Percentiles rank a stretch among this genome's conserved stretches.
Conservation (phyloP, 2,113 vertebrate species). For the Ceyx melanurus region DNA sequence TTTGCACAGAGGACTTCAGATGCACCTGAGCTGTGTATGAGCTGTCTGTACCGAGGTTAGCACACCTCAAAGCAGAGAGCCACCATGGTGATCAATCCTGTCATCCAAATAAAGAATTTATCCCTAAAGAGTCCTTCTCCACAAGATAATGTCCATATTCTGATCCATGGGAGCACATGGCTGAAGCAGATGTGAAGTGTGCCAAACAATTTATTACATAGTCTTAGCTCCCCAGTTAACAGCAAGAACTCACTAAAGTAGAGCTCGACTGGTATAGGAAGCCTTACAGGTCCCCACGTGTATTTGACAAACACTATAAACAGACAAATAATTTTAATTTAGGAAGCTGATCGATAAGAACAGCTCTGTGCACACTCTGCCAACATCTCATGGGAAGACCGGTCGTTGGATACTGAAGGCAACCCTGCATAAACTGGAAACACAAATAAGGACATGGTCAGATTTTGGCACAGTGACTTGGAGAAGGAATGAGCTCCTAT, state of each 20-base stretch:
- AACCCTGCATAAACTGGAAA: background rate
- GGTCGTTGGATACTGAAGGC: background rate
- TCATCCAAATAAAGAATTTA: background rate
- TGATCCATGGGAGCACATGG: background rate
- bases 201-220: background rate
- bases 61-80: background rate
- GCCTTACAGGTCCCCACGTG: background rate
- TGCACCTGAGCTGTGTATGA: fast-evolving
- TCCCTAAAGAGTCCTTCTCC: background rate
- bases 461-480: background rate
- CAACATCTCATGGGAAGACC: background rate
- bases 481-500: background rate
- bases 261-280: background rate
- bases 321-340: background rate
- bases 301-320: background rate
- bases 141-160: background rate
- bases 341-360: fast-evolving
- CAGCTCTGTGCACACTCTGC: background rate
- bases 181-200: background rate
- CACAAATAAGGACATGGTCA: background rate
- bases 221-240: background rate
- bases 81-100: background rate
- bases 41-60: background rate
- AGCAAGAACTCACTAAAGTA: background rate
- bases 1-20: background rate